These are phyloP conservation scores for Pongo abelii DNA, from an alignment of 2,113 vertebrate genomes.

Conservation along the genomic window DNA sequence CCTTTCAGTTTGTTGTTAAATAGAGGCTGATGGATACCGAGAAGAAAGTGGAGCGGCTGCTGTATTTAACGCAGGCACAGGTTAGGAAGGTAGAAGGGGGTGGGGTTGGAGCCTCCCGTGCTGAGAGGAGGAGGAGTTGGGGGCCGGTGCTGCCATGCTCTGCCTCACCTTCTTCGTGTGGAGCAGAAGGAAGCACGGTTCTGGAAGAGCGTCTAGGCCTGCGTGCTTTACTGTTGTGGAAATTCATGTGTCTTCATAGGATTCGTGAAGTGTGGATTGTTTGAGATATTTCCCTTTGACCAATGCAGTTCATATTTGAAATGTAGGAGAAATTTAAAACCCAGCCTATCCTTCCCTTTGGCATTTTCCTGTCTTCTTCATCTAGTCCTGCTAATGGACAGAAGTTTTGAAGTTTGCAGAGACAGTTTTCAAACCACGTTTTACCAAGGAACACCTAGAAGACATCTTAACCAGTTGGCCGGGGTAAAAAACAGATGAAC, in stretches of 20 bases:
- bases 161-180: neutral
- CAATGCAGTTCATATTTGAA: neutral
- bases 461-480: neutral
- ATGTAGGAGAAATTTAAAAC: neutral
- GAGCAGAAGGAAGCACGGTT: neutral
- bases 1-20: neutral
- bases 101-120: neutral
- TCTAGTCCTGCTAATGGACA: accelerated
- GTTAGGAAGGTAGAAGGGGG: neutral
- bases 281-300: neutral
- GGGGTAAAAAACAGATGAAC: accelerated
- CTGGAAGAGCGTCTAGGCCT: neutral
- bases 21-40: neutral
- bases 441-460: neutral
- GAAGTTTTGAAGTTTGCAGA: neutral
- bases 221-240: too few species aligned
- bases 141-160: neutral
- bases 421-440: neutral
- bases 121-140: neutral
- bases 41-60: neutral
- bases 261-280: neutral
- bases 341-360: neutral
- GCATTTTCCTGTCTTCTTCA: neutral
- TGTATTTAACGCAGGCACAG: accelerated
- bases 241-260: neutral